Evolutionary conservation across 2,888 invertebrate genomes (phyloP), one percentile per base, ranked within the genome.

Genomic region (Didymodactylos carnosus): DNA sequence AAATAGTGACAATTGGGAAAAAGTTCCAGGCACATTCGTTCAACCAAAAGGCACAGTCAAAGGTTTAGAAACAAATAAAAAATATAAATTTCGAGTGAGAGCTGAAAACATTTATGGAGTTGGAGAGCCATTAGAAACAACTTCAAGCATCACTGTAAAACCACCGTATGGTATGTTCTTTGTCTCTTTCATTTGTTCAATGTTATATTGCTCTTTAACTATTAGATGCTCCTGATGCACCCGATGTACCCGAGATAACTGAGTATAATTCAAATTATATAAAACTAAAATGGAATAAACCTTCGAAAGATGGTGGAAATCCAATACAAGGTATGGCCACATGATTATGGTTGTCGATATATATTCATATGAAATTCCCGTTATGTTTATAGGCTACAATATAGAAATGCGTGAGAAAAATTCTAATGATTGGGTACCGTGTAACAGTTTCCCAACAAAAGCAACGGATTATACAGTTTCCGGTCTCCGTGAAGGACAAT

Each of bases 191-290:
- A 27, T 25, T 51, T 27, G 25, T 29, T 16, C 35, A 10, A 29
- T 19, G 7, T 16, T 19, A 23, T 19, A 46, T 6, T 19, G 16
- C n/a, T 46, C 5, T 46, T 8, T 46, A 23, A 27, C 39, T 16
- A 41, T 5, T 77, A 83, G 83, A 84, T 77, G 76, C 82, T 2
- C 83, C 84, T 39, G 80, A 79, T 76, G 80, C 82, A 40, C 84
- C 84, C 3, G 78, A 78, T 69, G 80, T 82, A 76, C 77, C 83
- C 40, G 80, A 79, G 72, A 81, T 82, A 73, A 89, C 88, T 78
- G 91, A 94, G 83, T 95, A 92, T 92, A 95, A 97, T 84, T 91
- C 91, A 79, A 93, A 94, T 85, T 94, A 94, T 79, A 93, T 94
- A 78, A 89, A 90, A 10, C 86, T 97, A 39, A 88, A 89, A 83